Evolutionary conservation across 2,888 invertebrate genomes (phyloP), one percentile per base, ranked within the genome.

Genomic region (Mactromeris polynyma): DNA sequence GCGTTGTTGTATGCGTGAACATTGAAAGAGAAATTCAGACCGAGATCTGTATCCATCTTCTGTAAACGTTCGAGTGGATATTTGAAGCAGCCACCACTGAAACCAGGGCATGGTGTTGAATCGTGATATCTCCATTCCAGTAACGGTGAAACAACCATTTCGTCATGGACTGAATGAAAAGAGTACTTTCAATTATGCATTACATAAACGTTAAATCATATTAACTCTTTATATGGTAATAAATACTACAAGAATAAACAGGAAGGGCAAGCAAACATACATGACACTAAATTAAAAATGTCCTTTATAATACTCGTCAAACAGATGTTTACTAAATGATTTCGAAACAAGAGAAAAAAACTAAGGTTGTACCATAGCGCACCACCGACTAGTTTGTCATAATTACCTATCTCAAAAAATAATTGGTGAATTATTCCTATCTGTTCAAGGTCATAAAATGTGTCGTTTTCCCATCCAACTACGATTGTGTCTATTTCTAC

Each of bases 401-500:
- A 69, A 82, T 85, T 92, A 93, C 93, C 91, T 31, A 92, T 64
- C 81, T 93, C 88, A 78, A 90, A 93, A 40, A 87, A 82, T 14
- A 93, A 73, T 26, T 78, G 69, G 58, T 86, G 84, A 7, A 93
- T 89, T 40, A 83, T 83, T 40, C 81, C 88, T 4, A 31, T 64
- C 80, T 94, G 91, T 64, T 94, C 93, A 1, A 78, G 46, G 83
- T 94, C 94, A 26, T 85, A 81, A 81, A 94, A 91, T 9, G 88
- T 84, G 21, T 88, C 58, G 11, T 89, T 91, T 1, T 85, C 83
- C 94, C 94, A 94, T 0, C 87, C 78, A 14, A 93, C 51, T 14
- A 81, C 21, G 11, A 94, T 58, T 19, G 83, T 14, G 4, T 84
- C 64, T 3, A 73, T 46, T 9, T 77, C 83, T n/a, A 93, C 69